Evolutionary conservation across 2,113 vertebrate species (phyloP), one percentile per base, ranked within the genome.

Genomic region (Mustelus asterias): DNA sequence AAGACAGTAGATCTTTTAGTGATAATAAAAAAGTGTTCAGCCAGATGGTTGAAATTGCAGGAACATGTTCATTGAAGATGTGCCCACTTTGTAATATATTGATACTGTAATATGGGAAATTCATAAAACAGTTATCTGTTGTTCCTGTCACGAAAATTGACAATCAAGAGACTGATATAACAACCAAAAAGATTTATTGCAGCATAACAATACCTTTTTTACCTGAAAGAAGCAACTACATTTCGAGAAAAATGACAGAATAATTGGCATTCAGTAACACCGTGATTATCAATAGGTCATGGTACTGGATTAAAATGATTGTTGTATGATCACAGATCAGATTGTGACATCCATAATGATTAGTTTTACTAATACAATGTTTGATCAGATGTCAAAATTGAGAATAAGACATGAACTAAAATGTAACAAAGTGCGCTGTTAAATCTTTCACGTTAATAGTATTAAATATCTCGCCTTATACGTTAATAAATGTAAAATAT

Each of bases 1-100:
- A 97, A 98, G 96, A 98, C 97, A 97, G 97, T 96, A 97, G 98
- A 98, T 98, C 97, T 98, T 72, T 95, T 72, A 97, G 97, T 97
- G 97, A 97, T 97, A 97, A 97, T 85, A 96, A 90, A 96, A 97
- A 98, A 98, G 97, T 98, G 97, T 98, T 98, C 98, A 98, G 98
- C 98, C 99, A 99, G 98, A 99, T 99, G 99, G 98, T 96, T 97
- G 98, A 98, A 98, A 98, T 98, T 98, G 98, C 97, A 97, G 97
- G 96, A 97, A 97, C 7, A 96, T 98, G 98, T 98, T 98, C 97
- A 95, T 96, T 96, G 67, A 76, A 29, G 13, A 95, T 95, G 65
- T 95, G 37, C 94, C 69, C 41, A 95, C 26, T 76, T 54, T 48
- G 41, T 95, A 72, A 70, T 70, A 16, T 94, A 94, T 37, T 70